These are phyloP conservation scores for Neogobius melanostomus DNA, from an alignment of 2,113 vertebrate species.

Conservation along the genomic window DNA sequence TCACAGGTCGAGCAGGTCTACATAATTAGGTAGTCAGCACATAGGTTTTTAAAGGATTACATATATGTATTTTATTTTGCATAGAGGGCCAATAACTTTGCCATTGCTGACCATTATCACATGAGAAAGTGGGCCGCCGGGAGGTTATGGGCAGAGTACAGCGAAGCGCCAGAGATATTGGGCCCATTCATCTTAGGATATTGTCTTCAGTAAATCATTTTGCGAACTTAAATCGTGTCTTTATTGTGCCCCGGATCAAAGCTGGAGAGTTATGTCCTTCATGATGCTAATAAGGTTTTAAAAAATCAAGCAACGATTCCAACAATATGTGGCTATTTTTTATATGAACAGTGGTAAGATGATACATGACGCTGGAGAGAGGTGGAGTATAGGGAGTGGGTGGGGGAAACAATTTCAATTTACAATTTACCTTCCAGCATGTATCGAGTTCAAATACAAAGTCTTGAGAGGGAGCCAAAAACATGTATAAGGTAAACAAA, in stretches of 20 bases:
- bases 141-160: slow-evolving; percentile 35
- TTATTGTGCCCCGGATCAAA: not conserved
- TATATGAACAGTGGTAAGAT: too few relatives aligned
- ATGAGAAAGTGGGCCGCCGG: slow-evolving; percentile 8
- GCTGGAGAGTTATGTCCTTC: not conserved
- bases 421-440: too few relatives aligned
- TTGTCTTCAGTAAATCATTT: not conserved
- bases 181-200: slow-evolving; percentile 35
- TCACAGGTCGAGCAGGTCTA: slow-evolving; percentile 24
- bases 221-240: not conserved
- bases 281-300: not conserved
- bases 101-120: slow-evolving; percentile 19
- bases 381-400: too few relatives aligned
- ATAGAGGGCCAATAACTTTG: slow-evolving; percentile 4
- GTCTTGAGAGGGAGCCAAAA: too few relatives aligned
- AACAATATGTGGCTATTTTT: too few relatives aligned
- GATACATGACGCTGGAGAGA: too few relatives aligned
- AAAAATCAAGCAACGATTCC: not conserved
- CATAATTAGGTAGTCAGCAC: too few relatives aligned
- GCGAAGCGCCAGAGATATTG: slow-evolving; percentile 21
- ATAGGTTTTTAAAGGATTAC: too few relatives aligned
- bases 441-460: too few relatives aligned
- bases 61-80: slow-evolving; percentile 29
- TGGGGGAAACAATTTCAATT: too few relatives aligned
- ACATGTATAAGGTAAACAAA: too few relatives aligned